Conservation (phyloP, 2,113 vertebrate species). For the Anhinga anhinga region DNA sequence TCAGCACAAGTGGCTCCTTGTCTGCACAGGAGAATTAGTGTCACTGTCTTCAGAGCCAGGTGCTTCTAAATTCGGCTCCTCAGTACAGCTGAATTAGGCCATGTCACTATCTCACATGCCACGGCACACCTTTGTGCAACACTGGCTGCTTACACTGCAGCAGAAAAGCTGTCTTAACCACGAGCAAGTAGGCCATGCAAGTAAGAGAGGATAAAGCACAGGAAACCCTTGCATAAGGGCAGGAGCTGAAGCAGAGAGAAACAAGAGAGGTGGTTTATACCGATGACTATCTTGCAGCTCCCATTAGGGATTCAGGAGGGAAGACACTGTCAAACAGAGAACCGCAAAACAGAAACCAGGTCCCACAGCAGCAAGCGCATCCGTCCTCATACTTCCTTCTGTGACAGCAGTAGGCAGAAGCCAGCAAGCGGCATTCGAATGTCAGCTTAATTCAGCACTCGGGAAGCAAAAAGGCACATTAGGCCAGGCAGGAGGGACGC, state of each 20-base stretch:
- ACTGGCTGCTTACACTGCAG: accelerated
- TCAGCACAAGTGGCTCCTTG: not conserved
- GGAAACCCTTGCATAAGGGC: not conserved
- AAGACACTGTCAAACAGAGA: not conserved
- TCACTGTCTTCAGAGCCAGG: not conserved
- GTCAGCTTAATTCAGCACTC: not conserved
- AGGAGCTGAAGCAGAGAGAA: not conserved
- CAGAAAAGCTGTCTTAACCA: not conserved
- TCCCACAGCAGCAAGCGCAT: not conserved
- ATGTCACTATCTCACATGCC: not conserved
- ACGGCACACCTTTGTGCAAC: not conserved
- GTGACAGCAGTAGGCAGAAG: not conserved
- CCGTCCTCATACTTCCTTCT: not conserved
- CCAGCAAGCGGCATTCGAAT: not conserved
- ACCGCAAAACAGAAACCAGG: not conserved
- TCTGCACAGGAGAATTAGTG: not conserved
- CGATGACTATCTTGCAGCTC: not conserved
- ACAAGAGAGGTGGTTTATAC: not conserved
- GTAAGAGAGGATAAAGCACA: not conserved
- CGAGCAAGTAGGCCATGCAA: not conserved
- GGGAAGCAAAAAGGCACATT: not conserved
- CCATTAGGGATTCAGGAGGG: not conserved
- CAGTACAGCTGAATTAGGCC: not conserved
- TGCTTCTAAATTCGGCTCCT: not conserved
- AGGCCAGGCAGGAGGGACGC: not conserved